phyloP scores from a whole-genome alignment of 2,113 vertebrate species.

The Ia io region DNA sequence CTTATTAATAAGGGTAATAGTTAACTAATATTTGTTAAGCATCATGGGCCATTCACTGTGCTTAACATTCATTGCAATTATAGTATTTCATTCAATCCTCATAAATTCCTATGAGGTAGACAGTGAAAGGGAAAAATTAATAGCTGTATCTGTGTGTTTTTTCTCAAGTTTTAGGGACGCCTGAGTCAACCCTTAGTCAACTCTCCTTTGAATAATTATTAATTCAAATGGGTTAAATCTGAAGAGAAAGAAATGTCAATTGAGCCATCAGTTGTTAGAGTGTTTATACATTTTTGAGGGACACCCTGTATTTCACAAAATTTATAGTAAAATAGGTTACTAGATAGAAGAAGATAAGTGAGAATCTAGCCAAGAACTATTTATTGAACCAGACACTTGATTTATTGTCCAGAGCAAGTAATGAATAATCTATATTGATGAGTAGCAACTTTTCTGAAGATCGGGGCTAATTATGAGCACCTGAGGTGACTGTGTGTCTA shows the following conservation, averaged over 20 bases:
- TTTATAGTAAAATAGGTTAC: neutral
- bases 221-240: no score
- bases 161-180: neutral
- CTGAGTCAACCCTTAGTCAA: neutral
- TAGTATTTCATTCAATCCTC: neutral
- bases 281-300: no score
- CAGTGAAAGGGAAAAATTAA: neutral
- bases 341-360: neutral
- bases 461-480: neutral
- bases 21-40: neutral
- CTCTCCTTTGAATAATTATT: neutral
- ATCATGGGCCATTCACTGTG: neutral
- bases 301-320: neutral
- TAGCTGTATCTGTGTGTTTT: neutral
- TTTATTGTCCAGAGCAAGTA: neutral
- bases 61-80: neutral
- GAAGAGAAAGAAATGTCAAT: no score
- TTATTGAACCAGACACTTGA: neutral
- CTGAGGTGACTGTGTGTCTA: neutral
- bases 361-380: neutral
- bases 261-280: no score
- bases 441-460: neutral
- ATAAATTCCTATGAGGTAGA: neutral
- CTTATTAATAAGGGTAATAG: neutral
- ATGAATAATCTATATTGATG: neutral